phyloP scores from a whole-genome alignment of 2,888 invertebrate genomes.

The Chesias legatella region DNA sequence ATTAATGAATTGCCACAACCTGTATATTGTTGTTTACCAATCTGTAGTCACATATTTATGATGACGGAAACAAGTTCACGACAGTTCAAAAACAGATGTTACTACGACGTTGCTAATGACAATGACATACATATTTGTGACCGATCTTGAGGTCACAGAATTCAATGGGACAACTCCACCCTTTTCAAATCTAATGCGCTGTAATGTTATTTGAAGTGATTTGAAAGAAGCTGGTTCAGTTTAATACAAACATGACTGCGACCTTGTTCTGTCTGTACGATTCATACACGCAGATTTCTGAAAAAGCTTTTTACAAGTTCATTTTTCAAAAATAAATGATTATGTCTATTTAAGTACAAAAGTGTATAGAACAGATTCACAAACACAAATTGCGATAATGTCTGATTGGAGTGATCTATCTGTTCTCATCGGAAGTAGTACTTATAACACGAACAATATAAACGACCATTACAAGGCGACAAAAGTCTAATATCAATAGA shows the following conservation, averaged over 20 bases:
- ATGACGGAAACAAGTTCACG: conserved; percentile 24
- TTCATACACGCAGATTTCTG: too few relatives aligned
- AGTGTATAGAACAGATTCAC: background rate
- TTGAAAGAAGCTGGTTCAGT: too few relatives aligned
- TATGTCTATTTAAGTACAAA: too few relatives aligned
- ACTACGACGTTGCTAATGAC: conserved; percentile 31
- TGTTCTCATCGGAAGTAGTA: conserved; percentile 23
- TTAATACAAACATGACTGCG: too few relatives aligned
- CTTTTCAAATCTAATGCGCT: conserved; percentile 60
- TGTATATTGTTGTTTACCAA: conserved; percentile 13
- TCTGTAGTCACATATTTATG: conserved; percentile 17
- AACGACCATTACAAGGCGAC: conserved; percentile 74
- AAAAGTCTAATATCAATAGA: conserved; percentile 75
- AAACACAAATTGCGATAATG: background rate
- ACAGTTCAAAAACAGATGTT: conserved; percentile 27
- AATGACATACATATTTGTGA: conserved; percentile 32
- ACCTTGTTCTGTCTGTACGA: too few relatives aligned
- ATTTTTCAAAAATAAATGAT: too few relatives aligned
- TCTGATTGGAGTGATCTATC: conserved; percentile 19
- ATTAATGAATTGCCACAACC: too few relatives aligned
- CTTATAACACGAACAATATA: conserved; percentile 61
- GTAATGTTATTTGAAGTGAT: conserved; percentile 37
- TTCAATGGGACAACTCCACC: conserved; percentile 64
- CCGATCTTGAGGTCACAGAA: conserved; percentile 37
- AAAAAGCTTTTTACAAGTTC: too few relatives aligned